Conservation (phyloP, 2,113 vertebrate species). For the Caranx ignobilis region DNA sequence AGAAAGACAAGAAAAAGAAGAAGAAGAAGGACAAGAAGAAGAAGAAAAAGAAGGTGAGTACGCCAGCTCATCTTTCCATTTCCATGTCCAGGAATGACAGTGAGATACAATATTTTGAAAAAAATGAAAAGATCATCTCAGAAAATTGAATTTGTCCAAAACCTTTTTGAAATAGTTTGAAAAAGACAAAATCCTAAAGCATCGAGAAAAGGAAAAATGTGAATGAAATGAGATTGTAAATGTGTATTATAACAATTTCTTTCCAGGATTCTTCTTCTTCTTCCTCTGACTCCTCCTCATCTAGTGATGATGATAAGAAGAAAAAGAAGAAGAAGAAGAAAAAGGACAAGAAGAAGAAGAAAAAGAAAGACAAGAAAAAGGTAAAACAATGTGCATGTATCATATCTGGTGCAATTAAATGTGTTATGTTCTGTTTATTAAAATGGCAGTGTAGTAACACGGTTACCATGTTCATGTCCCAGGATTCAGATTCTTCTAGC, state of each 20-base stretch:
- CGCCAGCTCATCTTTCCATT: not conserved
- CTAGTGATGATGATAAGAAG: constrained; percentile 53
- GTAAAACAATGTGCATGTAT: constrained; percentile 18
- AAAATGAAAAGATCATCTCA: not conserved
- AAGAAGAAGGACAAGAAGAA: constrained; percentile 56
- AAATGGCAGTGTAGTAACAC: not conserved
- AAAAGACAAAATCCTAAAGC: no score
- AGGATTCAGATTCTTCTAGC: constrained; percentile 64
- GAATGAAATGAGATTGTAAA: not conserved
- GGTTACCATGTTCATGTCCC: not conserved
- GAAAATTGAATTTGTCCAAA: not conserved
- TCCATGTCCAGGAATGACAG: not conserved
- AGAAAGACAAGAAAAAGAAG: constrained; percentile 59
- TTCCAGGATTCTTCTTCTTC: constrained; percentile 59
- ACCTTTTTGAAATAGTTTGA: not conserved
- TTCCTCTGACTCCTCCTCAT: constrained; percentile 52
- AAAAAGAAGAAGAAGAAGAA: constrained; percentile 67
- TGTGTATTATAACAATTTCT: not conserved
- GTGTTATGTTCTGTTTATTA: not conserved
- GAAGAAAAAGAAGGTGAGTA: constrained; percentile 52
- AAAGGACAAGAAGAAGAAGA: constrained; percentile 68
- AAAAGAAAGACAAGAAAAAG: constrained; percentile 73
- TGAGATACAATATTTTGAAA: not conserved
- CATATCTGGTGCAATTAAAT: not conserved
- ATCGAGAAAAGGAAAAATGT: no score